Evolutionary conservation across 2,888 invertebrate species (phyloP).

Genomic region (Tenthredo amoena): DNA sequence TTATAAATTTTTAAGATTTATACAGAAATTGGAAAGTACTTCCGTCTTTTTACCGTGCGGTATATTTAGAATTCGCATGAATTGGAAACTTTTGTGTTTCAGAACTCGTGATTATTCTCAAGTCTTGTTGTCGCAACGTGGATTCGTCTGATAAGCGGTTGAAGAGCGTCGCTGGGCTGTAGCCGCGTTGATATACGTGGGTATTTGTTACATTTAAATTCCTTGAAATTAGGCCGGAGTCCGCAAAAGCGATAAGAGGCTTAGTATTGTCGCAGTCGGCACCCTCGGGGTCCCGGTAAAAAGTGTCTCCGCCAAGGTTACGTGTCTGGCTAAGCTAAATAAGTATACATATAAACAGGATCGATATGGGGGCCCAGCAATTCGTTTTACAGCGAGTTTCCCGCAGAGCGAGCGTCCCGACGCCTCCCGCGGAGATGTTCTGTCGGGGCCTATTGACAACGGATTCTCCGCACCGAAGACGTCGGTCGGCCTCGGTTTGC

Average conservation of each 20-base stretch:
- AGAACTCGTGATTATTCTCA: slow-evolving; percentile 11
- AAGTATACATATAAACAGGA: slow-evolving; percentile 48
- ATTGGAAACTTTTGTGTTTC: slow-evolving; percentile 13
- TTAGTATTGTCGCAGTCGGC: slow-evolving; percentile 45
- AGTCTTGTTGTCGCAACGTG: slow-evolving; percentile 16
- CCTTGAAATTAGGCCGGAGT: slow-evolving; percentile 39
- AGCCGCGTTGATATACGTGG: slow-evolving; percentile 42
- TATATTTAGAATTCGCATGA: background rate
- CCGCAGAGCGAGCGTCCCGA: slow-evolving; percentile 15
- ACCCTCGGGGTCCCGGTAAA: slow-evolving; percentile 26
- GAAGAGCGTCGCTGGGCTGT: slow-evolving; percentile 20
- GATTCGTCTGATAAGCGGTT: slow-evolving; percentile 34
- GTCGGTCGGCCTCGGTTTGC: slow-evolving; percentile 34
- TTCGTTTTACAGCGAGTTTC: slow-evolving; percentile 38
- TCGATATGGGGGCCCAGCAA: slow-evolving; percentile 42
- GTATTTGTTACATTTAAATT: slow-evolving; percentile 49
- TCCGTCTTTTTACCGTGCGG: slow-evolving; percentile 12
- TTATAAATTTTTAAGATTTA: no score
- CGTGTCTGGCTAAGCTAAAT: slow-evolving; percentile 44
- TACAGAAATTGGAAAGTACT: slow-evolving; percentile 7
- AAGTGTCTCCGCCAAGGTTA: slow-evolving; percentile 15
- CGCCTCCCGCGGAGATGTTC: slow-evolving; percentile 21
- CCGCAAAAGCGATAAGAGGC: slow-evolving; percentile 49
- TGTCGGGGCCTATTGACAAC: slow-evolving; percentile 50
- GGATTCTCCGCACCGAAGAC: slow-evolving; percentile 26